Base-by-base conservation (phyloP, 2,113 vertebrate species). In the Ahaetulla prasina region DNA sequence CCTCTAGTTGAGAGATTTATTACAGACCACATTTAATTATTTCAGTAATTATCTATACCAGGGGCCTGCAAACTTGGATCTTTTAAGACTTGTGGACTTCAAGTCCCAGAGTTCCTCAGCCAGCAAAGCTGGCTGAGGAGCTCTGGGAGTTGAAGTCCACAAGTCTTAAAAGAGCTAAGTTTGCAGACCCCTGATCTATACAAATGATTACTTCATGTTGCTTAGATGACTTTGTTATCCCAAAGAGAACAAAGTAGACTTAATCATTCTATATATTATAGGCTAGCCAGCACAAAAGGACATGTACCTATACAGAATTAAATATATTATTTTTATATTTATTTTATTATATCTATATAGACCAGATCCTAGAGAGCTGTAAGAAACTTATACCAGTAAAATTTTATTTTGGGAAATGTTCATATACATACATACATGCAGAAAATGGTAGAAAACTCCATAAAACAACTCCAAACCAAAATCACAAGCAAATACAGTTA, bases 1-100 rank as follows among this genome's bases (percentile, higher is more conserved):
- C 18, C 35, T 92, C 54, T 57, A 47, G 49, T 52, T 86, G 43
- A 91, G 53, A 90, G 63, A 85, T 91, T 96, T 93, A 93, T 30
- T 63, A 47, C 87, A 25, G 55, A 47, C 3, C 90, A 35, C 43
- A 94, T 93, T 91, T 85, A 91, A 85, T 5, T 10, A 84, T 89
- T n/a, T 45, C 50, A 91, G 11, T 54, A 92, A 91, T 90, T 90
- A 93, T 87, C 92, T 8, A n/a, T 23, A 3, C n/a, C n/a, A n/a
- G n/a, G n/a, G n/a, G n/a, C n/a, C n/a, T n/a, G n/a, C n/a, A n/a
- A n/a, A n/a, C n/a, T n/a, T n/a, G n/a, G n/a, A n/a, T n/a, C n/a
- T n/a, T n/a, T n/a, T n/a, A n/a, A n/a, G n/a, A n/a, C n/a, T n/a
- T n/a, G n/a, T n/a, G n/a, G n/a, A n/a, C n/a, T n/a, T n/a, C n/a